phyloP scores from a whole-genome alignment of 2,888 invertebrate species.

The Drosophila aldrichi region DNA sequence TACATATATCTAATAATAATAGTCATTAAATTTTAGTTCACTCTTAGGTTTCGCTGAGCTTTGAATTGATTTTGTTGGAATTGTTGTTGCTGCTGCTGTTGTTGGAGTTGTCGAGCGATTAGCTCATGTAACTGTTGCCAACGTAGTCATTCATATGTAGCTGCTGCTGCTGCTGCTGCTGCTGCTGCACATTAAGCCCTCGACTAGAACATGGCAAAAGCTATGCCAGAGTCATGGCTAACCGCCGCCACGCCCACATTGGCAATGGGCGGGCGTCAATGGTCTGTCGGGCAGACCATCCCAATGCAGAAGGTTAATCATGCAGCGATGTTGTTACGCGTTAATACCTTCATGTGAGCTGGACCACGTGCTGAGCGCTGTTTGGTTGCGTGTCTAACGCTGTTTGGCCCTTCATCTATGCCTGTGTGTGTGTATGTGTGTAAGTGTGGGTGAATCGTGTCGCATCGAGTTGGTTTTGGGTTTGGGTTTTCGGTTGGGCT shows the following conservation, averaged over 20 bases:
- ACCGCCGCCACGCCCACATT: constrained; percentile 35
- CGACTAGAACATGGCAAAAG: constrained; percentile 50
- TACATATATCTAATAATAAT: not conserved
- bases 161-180: constrained; percentile 10
- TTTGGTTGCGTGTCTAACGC: constrained; percentile 62
- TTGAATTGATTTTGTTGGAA: not conserved
- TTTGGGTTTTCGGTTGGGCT: constrained; percentile 17
- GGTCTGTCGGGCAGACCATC: constrained; percentile 16
- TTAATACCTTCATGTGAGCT: constrained; percentile 85
- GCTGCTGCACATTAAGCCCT: constrained; percentile 33
- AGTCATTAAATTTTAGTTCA: not conserved
- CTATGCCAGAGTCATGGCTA: constrained; percentile 59
- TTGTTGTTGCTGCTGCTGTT: constrained; percentile 1
- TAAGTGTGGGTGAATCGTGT: constrained; percentile 25
- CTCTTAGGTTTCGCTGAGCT: not conserved
- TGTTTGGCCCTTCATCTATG: constrained; percentile 43
- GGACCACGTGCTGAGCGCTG: constrained; percentile 83
- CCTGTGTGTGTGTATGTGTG: constrained; percentile 9
- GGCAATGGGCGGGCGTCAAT: constrained; percentile 6
- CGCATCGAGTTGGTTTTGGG: constrained; percentile 32
- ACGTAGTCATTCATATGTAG: not conserved
- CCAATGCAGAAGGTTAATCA: constrained; percentile 81
- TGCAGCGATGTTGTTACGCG: constrained; percentile 84
- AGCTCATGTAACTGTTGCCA: constrained; percentile 33
- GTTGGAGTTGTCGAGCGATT: constrained; percentile 26